Conservation (phyloP, 2,888 invertebrate genomes). For the Cephus spinipes region DNA sequence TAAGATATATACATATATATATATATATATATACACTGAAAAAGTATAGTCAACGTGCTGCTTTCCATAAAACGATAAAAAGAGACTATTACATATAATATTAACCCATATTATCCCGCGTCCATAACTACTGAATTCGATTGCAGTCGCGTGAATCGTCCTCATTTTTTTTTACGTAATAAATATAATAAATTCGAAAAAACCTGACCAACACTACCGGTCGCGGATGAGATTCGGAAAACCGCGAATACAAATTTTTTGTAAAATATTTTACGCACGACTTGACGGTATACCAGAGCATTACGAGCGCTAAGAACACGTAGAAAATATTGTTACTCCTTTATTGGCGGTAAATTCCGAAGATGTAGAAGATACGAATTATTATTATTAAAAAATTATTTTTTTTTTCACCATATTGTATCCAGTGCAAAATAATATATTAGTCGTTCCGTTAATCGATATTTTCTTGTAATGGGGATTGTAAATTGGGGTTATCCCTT, state of each 20-base stretch:
- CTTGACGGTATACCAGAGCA: not conserved
- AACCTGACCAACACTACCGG: not conserved
- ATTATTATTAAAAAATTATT: not conserved
- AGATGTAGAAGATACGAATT: not conserved
- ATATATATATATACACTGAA: no score
- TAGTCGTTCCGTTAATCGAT: not conserved
- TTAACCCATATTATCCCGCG: not conserved
- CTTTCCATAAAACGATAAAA: not conserved
- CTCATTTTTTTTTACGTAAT: not conserved
- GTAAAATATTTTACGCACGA: not conserved
- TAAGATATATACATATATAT: no score
- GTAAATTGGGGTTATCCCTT: conserved; percentile 47
- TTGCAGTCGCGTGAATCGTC: not conserved
- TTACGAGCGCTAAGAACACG: not conserved
- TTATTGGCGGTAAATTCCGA: not conserved
- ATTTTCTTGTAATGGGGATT: not conserved
- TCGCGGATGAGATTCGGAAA: not conserved
- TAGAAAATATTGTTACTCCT: not conserved
- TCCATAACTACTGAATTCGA: not conserved
- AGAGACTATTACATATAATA: not conserved
- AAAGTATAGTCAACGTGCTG: not conserved
- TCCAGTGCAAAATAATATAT: not conserved
- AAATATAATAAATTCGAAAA: not conserved
- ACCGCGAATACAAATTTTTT: not conserved
- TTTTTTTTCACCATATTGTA: not conserved